A percentile compares a stretch with the other conserved stretches of the same genome.
Conservation (phyloP, 1,140 invertebrate genomes). For the Coelopa frigida region DNA sequence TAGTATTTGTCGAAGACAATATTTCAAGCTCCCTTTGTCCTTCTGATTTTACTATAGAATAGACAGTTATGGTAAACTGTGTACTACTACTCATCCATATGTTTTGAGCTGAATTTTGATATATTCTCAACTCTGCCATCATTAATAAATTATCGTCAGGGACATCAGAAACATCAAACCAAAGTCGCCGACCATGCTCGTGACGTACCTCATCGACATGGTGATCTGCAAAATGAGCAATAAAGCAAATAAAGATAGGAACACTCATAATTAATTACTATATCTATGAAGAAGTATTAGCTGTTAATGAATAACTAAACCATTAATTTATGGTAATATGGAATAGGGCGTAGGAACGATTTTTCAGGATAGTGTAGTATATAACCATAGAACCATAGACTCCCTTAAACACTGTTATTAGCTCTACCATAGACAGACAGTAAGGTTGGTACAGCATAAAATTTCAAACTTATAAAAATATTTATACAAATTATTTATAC, state of each 20-base stretch:
- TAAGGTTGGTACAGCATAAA: no score
- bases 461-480: no score
- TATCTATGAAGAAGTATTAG: no score
- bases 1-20: constrained; percentile 51
- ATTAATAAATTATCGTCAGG: constrained; percentile 70
- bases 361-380: no score
- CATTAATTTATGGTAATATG: no score
- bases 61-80: constrained; percentile 38
- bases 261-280: no score
- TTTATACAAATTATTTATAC: no score
- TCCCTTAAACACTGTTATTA: no score
- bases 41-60: constrained; percentile 50
- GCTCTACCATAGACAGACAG: no score
- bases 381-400: no score
- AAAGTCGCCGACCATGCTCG: constrained; percentile 75
- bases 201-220: constrained; percentile 67
- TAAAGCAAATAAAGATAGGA: constrained; percentile 2
- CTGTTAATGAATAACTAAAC: no score
- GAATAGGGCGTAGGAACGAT: no score
- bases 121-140: constrained; percentile 77
- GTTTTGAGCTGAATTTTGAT: constrained; percentile 52
- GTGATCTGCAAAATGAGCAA: constrained; percentile 47
- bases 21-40: constrained; percentile 41
- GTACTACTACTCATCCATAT: constrained; percentile 37
- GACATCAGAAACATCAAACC: constrained; percentile 86